A percentile compares a stretch with the other conserved stretches of the same genome.
phyloP scores from a whole-genome alignment of 2,888 invertebrate genomes.

The Pheosia tremula region DNA sequence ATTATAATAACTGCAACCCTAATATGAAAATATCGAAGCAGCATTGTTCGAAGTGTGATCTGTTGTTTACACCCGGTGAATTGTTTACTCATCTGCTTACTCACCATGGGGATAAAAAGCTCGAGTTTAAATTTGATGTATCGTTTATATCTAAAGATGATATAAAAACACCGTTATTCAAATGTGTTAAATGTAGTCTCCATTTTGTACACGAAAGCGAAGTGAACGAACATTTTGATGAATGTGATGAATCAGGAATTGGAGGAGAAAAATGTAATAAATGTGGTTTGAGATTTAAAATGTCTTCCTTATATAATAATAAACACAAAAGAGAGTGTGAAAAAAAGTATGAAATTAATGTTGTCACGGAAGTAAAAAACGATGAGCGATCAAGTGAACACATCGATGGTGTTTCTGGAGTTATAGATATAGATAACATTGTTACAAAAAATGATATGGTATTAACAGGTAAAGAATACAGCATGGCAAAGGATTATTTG shows the following conservation, averaged over 20 bases:
- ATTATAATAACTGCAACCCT: constrained; percentile 46
- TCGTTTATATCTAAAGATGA: constrained; percentile 34
- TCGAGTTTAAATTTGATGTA: constrained; percentile 50
- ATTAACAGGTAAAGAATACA: not conserved
- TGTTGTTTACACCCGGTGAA: constrained; percentile 59
- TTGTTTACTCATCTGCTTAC: constrained; percentile 63
- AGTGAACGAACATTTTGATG: constrained; percentile 17
- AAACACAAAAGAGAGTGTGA: constrained; percentile 7
- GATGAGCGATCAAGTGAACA: not conserved
- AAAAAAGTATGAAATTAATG: constrained; percentile 8
- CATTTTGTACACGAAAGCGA: constrained; percentile 19
- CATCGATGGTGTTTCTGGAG: not conserved
- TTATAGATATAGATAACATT: not conserved
- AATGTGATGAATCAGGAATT: constrained; percentile 7
- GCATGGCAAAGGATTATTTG: not conserved
- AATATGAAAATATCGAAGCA: constrained; percentile 51
- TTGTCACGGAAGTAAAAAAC: not conserved
- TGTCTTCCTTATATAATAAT: constrained; percentile 9
- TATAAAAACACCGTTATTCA: constrained; percentile 2
- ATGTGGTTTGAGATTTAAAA: constrained; percentile 19
- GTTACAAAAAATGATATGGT: constrained; percentile 1
- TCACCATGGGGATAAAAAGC: constrained; percentile 62
- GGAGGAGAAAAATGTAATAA: constrained; percentile 16
- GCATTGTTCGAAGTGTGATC: constrained; percentile 64
- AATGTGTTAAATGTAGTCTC: constrained; percentile 23